Evolutionary conservation across 1,140 invertebrate genomes (phyloP).

Genomic region (Pogonus chalceus): DNA sequence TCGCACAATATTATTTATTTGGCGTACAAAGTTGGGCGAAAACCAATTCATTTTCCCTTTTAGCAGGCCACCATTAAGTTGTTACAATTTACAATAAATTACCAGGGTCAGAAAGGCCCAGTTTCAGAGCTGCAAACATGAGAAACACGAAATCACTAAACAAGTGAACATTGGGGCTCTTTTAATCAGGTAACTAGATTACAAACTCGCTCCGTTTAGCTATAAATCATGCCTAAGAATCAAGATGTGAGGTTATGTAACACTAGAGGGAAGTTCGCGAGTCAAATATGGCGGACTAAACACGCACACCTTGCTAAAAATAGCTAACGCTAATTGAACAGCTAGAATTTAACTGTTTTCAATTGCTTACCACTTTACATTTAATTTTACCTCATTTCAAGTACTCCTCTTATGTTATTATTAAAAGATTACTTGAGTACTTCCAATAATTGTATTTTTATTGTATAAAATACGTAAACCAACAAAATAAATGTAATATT

Average conservation of each 20-base stretch:
- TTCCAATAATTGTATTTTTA: too few species aligned
- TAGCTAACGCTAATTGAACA: background rate
- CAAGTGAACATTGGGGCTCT: background rate
- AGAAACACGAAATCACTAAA: background rate
- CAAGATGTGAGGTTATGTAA: background rate
- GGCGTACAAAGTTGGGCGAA: background rate
- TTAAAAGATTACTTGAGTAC: too few species aligned
- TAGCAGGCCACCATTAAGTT: background rate
- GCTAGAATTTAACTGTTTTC: background rate
- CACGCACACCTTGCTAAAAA: slow-evolving; percentile 2
- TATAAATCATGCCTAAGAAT: background rate
- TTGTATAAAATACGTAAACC: too few species aligned
- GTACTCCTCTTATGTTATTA: too few species aligned
- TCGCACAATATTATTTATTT: background rate
- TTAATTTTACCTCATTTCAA: too few species aligned
- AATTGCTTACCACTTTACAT: background rate
- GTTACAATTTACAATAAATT: background rate
- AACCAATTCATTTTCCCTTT: background rate
- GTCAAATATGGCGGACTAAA: background rate
- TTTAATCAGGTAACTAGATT: slow-evolving; percentile 4
- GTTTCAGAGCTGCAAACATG: background rate
- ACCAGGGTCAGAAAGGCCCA: background rate
- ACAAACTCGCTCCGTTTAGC: background rate
- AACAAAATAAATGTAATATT: too few species aligned
- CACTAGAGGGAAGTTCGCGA: background rate